A percentile compares a stretch with the other conserved stretches of the same genome.
Evolutionary conservation across 1,140 invertebrate genomes (phyloP).

Genomic region (Antheraea mylitta): DNA sequence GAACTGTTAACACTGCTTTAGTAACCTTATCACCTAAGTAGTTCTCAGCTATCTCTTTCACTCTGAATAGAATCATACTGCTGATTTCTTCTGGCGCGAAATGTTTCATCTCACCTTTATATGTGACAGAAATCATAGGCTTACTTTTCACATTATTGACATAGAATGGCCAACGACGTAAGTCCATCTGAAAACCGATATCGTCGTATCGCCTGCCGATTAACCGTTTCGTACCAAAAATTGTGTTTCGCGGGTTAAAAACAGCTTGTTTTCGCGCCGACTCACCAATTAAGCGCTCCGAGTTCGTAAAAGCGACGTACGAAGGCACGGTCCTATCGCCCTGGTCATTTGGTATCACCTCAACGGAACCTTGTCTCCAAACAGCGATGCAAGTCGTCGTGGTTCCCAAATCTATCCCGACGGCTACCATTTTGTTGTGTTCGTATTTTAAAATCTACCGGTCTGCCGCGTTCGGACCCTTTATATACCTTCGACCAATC

Average conservation of each 20-base stretch:
- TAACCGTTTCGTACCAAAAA: constrained; percentile 55
- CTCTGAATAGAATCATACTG: constrained; percentile 80
- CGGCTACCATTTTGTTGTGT: constrained; percentile 68
- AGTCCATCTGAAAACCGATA: constrained; percentile 79
- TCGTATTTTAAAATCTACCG: constrained; percentile 28
- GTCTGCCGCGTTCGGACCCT: constrained; percentile 23
- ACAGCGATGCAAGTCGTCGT: constrained; percentile 87
- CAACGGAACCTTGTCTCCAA: constrained; percentile 86
- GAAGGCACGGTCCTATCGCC: constrained; percentile 89
- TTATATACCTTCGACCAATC: constrained; percentile 55
- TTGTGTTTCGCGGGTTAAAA: constrained; percentile 50
- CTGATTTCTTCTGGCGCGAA: constrained; percentile 85
- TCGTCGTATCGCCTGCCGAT: constrained; percentile 55
- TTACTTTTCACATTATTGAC: constrained; percentile 82
- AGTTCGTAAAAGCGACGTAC: constrained; percentile 79
- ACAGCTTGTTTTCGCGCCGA: constrained; percentile 71
- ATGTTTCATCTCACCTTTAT: constrained; percentile 77
- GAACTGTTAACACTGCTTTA: constrained; percentile 83
- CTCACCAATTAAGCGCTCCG: constrained; percentile 86
- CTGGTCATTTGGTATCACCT: constrained; percentile 94
- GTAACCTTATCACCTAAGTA: constrained; percentile 80
- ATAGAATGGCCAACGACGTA: constrained; percentile 83
- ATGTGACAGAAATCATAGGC: constrained; percentile 80
- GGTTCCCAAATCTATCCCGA: constrained; percentile 85
- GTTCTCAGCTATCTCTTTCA: constrained; percentile 81